phyloP scores from a whole-genome alignment of 2,888 invertebrate genomes.

The Melinaea marsaeus region DNA sequence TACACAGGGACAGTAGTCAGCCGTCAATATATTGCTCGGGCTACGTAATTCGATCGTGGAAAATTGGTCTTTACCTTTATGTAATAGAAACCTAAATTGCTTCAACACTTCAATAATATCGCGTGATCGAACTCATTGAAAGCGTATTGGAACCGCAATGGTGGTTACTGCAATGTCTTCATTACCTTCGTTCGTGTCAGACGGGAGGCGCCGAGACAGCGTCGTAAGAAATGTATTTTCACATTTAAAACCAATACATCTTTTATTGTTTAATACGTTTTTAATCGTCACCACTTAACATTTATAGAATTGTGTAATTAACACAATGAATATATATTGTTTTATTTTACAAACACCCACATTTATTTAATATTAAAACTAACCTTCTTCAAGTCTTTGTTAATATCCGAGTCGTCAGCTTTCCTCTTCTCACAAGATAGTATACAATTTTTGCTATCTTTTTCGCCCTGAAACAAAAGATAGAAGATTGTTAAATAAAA shows the following conservation, averaged over 20 bases:
- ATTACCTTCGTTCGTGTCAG: constrained; percentile 34
- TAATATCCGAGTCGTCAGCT: constrained; percentile 88
- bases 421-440: constrained; percentile 87
- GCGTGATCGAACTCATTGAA: constrained; percentile 49
- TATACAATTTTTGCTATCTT: constrained; percentile 81
- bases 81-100: constrained; percentile 6
- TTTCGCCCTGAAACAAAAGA: constrained; percentile 77
- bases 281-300: not conserved
- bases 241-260: too few relatives aligned
- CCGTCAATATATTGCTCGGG: not conserved
- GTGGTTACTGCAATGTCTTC: constrained; percentile 43
- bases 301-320: not conserved
- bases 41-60: not conserved
- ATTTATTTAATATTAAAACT: constrained; percentile 30
- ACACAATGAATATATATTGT: too few relatives aligned
- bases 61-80: constrained; percentile 4
- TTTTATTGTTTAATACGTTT: too few relatives aligned
- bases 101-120: constrained; percentile 26
- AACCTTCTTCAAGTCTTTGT: constrained; percentile 93
- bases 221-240: not conserved
- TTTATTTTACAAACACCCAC: not conserved
- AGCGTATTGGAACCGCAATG: constrained; percentile 29
- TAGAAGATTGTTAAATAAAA: not conserved
- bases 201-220: constrained; percentile 17
- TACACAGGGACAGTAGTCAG: not conserved